These are phyloP conservation scores for Drosophila bunnanda DNA, from an alignment of 2,888 invertebrate species.

Conservation along the genomic window DNA sequence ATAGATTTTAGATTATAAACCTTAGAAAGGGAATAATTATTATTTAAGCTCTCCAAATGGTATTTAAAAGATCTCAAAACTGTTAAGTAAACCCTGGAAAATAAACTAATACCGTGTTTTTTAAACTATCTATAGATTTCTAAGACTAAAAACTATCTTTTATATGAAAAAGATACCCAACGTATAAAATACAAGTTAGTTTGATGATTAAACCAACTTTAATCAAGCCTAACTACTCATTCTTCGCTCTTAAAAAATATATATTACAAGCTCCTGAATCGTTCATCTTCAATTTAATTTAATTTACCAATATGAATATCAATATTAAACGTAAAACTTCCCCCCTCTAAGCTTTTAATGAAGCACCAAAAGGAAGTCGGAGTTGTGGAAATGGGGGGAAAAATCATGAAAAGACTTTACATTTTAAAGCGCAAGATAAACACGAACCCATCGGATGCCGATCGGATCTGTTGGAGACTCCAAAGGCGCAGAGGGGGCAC, in stretches of 20 bases:
- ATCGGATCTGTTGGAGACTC: slow-evolving; percentile 55
- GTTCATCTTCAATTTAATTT: slow-evolving; percentile 37
- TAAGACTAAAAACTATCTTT: not conserved
- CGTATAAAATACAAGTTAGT: not conserved
- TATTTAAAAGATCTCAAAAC: too few species aligned
- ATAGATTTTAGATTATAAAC: not conserved
- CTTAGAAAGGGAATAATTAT: not conserved
- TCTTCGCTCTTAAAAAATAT: not conserved
- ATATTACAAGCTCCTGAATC: not conserved
- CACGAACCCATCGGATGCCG: slow-evolving; percentile 60
- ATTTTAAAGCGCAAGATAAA: slow-evolving; percentile 73
- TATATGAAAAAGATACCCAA: too few species aligned
- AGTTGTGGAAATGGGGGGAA: slow-evolving; percentile 26
- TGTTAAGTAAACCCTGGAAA: too few species aligned
- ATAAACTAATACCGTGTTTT: too few species aligned
- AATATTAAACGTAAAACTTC: slow-evolving; percentile 27
- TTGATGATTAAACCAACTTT: not conserved
- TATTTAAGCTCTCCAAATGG: not conserved
- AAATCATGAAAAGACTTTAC: slow-evolving; percentile 30
- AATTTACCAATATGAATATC: slow-evolving; percentile 44
- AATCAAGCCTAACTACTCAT: not conserved
- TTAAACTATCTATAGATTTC: too few species aligned
- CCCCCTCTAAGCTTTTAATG: slow-evolving; percentile 28
- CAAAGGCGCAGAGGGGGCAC: slow-evolving; percentile 11
- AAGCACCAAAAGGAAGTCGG: slow-evolving; percentile 44